Base-by-base conservation (phyloP, 1,140 invertebrate species). In the Oreohelix idahoensis region DNA sequence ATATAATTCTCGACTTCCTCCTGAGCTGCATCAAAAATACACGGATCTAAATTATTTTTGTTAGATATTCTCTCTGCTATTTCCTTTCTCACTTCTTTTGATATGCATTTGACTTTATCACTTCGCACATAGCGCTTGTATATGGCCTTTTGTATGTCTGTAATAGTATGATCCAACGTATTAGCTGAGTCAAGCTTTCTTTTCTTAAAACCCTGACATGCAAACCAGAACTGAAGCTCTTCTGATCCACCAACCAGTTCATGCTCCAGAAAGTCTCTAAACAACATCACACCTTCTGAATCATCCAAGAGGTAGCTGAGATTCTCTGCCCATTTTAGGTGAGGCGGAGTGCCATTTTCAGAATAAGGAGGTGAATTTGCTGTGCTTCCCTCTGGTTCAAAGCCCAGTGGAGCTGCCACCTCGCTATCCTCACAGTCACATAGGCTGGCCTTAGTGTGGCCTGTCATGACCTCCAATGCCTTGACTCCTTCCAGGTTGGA, bases 141-240 rank as follows among this genome's bases (percentile, higher is more conserved):
- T 89, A 97, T 97, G 85, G 95, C 95, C 92, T 95, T 95, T 87
- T 97, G 95, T 88, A 97, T 94, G 91, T 95, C 95, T 84, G 95
- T 94, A 84, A 96, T 95, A 38, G 83, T 85, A 89, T 94, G 95
- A 88, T 95, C 94, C 5, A 94, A 94, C 91, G 96, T 45, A 66
- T 94, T 93, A 11, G n/a, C 63, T 15, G 84, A 35, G 4, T 51
- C 71, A 29, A 75, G 81, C 89, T 96, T 95, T 88, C 96, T 96
- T 66, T 32, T 66, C 89, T 96, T 96, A 82, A 97, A 94, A 32
- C 97, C 97, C 90, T 97, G 95, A 92, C 97, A 97, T 71, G 96
- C 97, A 93, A 97, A 97, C 95, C 96, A 97, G 93, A 98, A 98
- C 90, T 96, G 95, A 84, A 98, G 94, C 76, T 95, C 95, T 82